A percentile compares a stretch with the other conserved stretches of the same genome.
These are phyloP conservation scores for Nasonia giraulti DNA, from an alignment of 1,140 invertebrate species.

Conservation along the genomic window DNA sequence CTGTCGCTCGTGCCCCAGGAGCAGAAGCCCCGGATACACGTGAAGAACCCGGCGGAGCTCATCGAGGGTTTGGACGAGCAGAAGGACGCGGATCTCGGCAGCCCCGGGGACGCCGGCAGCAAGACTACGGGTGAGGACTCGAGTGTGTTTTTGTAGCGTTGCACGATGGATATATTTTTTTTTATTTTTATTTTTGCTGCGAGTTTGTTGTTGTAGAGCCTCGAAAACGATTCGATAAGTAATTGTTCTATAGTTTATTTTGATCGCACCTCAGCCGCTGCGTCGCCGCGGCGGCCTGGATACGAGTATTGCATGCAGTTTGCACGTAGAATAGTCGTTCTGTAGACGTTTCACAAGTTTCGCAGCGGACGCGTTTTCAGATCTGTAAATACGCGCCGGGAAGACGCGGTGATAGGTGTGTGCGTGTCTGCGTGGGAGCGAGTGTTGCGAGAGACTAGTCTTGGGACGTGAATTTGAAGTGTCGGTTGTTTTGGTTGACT, in stretches of 20 bases:
- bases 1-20: slow-evolving; percentile 58
- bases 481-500: slow-evolving; percentile 77
- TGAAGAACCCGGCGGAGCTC: slow-evolving; percentile 71
- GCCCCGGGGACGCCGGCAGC: slow-evolving; percentile 64
- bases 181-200: too few species aligned
- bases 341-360: too few species aligned
- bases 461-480: slow-evolving; percentile 75
- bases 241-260: slow-evolving; percentile 2
- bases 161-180: slow-evolving; percentile 14
- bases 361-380: neutral
- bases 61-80: slow-evolving; percentile 70
- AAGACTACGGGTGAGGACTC: slow-evolving; percentile 71
- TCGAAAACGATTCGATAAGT: neutral
- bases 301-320: slow-evolving; percentile 36
- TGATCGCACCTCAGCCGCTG: neutral
- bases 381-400: neutral
- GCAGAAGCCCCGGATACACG: slow-evolving; percentile 71
- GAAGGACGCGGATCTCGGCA: slow-evolving; percentile 65
- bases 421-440: neutral
- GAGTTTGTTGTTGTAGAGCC: slow-evolving; percentile 17
- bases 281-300: neutral
- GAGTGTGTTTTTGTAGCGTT: neutral
- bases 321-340: slow-evolving; percentile 37
- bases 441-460: slow-evolving; percentile 50
- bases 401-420: slow-evolving; percentile 30